Base-by-base conservation (phyloP, 2,113 vertebrate genomes). In the Telmatochromis brichardi region DNA sequence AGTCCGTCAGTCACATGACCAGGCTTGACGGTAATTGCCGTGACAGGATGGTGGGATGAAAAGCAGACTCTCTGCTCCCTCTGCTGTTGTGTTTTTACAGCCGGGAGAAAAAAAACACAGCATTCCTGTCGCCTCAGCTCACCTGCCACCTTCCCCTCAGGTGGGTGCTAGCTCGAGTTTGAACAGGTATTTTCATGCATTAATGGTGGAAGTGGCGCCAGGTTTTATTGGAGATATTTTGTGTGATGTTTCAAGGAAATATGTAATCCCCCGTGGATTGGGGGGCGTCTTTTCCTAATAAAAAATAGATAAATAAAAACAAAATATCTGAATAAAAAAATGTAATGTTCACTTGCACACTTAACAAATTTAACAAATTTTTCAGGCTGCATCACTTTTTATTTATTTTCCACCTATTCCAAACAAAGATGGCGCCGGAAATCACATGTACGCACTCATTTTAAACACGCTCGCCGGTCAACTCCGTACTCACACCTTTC, bases 1-100 rank as follows among this genome's bases (percentile, higher is more conserved):
- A 90, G 86, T 89, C 82, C 37, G 91, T 90, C 91, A 80, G 92
- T 95, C 95, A 95, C 96, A 81, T 97, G 96, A 96, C 91, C 83
- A 5, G 42, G 45, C 85, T 60, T 68, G 89, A 90, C 0, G 90
- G 50, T 40, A 63, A 84, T 57, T 50, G 81, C 82, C 81, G 88
- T 86, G 92, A 83, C 86, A 55, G 84, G 89, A 63, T 10, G 53
- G 40, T 4, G 42, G 53, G 50, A n/a, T 47, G 3, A 28, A 3
- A 28, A 31, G 33, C 28, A 3, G 92, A 28, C 79, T 54, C 23
- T 45, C 33, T 81, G 94, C 95, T 80, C 95, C 94, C 96, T 84
- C 96, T 96, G 93, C 88, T 84, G 96, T 60, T 58, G 14, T 9
- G 21, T 23, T 81, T 58, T 23, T 33, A 65, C 81, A 84, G 63